These are phyloP conservation scores for Chaenogobius annularis DNA, from an alignment of 2,113 vertebrate genomes.

Conservation along the genomic window DNA sequence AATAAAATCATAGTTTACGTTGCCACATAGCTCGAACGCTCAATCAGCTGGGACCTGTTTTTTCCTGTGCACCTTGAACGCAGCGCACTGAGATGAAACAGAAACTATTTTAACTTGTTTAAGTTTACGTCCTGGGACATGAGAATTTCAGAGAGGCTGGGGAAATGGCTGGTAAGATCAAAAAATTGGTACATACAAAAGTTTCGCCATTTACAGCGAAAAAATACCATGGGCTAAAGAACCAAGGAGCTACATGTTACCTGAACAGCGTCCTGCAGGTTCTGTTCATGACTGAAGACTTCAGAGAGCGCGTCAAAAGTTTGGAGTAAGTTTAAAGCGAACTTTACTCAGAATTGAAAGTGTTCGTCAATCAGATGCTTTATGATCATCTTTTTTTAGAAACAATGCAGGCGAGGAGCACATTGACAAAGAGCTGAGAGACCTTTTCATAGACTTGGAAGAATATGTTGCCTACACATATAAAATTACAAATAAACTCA, in stretches of 20 bases:
- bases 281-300: neutral
- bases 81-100: neutral
- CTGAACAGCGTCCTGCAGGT: conserved; percentile 7
- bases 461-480: fast-evolving
- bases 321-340: neutral
- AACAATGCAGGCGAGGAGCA: neutral
- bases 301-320: neutral
- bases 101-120: neutral
- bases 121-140: neutral
- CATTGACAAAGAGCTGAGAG: conserved; percentile 43
- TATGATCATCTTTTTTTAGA: neutral
- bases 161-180: neutral
- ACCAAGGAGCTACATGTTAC: neutral
- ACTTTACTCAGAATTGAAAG: neutral
- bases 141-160: neutral
- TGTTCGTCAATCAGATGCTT: neutral
- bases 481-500: conserved; percentile 34
- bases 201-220: neutral
- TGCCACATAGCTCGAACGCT: too few species aligned
- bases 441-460: conserved; percentile 54
- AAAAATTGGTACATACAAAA: too few species aligned
- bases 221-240: neutral
- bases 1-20: too few species aligned
- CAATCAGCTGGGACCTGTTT: neutral
- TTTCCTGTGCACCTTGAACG: neutral